Evolutionary conservation across 2,888 invertebrate genomes (phyloP), one percentile per base, ranked within the genome.

Genomic region (Dendrolimus pini): DNA sequence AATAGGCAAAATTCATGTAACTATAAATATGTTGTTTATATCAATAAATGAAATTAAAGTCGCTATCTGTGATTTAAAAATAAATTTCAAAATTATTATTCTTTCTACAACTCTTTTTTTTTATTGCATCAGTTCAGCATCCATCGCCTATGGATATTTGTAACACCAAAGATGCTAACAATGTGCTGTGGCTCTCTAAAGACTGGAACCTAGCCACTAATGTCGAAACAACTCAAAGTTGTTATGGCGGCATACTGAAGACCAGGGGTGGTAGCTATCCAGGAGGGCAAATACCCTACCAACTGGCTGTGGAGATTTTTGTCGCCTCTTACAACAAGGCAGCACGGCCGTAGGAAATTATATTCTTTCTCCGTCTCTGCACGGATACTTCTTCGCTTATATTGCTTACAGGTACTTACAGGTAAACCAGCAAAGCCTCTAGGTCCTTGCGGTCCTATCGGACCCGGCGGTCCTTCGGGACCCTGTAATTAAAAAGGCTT

Each of bases 351-450:
- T 7, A 47, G 9, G 30, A 30, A 30, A 30, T 30, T 30, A 6
- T 30, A 30, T 47, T 10, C 47, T 9, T 47, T 2, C 47, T 47
- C 9, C 47, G 47, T 10, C 8, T 12, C 47, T 47, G 12, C 9
- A 47, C 9, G 47, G 8, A 10, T 10, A 47, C 12, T 7, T 47
- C 12, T 47, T 10, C 9, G 12, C 47, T 47, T 47, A 47, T 30
- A 30, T 47, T 7, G 12, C 55, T 9, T 54, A 30, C 30, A 54
- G 60, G 30, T 55, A 64, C 69, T 75, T 74, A 87, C 87, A 65
- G 86, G 83, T 56, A 88, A 61, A n/a, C 88, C 93, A 52, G 91
- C 80, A 55, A 72, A 77, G 54, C 93, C 93, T 57, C 89, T 81
- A 1, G 71, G 71, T 1, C 93, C 93, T 59, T 71, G 78, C 8